A percentile compares a stretch with the other conserved stretches of the same genome.
Evolutionary conservation across 2,113 vertebrate species (phyloP).

Genomic region (Phrynocephalus versicolor): DNA sequence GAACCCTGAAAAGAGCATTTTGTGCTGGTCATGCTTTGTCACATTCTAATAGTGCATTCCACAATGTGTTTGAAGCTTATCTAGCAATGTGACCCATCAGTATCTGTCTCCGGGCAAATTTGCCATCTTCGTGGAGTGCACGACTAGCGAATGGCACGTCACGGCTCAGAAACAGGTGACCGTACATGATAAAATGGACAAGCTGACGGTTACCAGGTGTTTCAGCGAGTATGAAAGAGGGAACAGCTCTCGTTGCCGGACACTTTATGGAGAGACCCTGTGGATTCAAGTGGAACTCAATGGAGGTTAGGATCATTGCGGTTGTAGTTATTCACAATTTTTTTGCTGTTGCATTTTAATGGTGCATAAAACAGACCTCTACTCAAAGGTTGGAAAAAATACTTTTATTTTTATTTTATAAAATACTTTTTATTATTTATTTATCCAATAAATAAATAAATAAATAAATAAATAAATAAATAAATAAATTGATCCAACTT

Average conservation of each 20-base stretch:
- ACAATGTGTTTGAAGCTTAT: conserved; percentile 58
- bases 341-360: neutral
- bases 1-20: neutral
- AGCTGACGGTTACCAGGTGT: conserved; percentile 77
- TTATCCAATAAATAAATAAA: too few relatives aligned
- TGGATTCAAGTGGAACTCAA: conserved; percentile 81
- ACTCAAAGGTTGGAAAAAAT: neutral
- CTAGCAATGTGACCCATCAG: conserved; percentile 79
- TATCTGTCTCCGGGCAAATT: conserved; percentile 83
- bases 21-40: neutral
- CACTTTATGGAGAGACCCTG: conserved; percentile 68
- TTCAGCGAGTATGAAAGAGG: conserved; percentile 71
- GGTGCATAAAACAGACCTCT: neutral
- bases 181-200: conserved; percentile 76
- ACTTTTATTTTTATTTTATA: too few relatives aligned
- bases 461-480: too few relatives aligned
- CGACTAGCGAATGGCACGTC: conserved; percentile 90
- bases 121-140: conserved; percentile 83
- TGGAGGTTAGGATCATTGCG: conserved; percentile 73
- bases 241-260: conserved; percentile 73
- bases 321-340: too few relatives aligned
- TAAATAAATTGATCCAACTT: too few relatives aligned
- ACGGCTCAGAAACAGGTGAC: conserved; percentile 80
- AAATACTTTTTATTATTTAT: too few relatives aligned
- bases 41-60: neutral